Evolutionary conservation across 2,888 invertebrate genomes (phyloP).

Genomic region (Cybosia mesomella): DNA sequence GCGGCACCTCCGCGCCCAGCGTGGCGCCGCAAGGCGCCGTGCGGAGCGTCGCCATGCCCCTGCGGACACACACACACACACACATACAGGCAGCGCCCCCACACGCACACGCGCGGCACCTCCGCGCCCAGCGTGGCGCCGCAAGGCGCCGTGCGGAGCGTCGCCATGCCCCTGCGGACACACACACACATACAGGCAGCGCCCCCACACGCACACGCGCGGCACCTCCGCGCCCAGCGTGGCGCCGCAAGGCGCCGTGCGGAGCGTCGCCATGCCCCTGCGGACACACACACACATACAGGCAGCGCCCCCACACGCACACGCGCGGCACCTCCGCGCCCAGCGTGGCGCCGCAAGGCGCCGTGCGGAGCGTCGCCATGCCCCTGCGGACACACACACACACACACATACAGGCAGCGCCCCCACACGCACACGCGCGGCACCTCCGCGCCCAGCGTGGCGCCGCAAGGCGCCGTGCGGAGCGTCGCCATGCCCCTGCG

Average conservation of each 20-base stretch:
- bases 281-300: conserved; percentile 83
- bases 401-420: conserved; percentile 81
- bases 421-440: conserved; percentile 95
- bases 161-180: conserved; percentile 93
- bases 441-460: conserved; percentile 94
- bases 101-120: conserved; percentile 94
- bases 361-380: conserved; percentile 93
- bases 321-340: conserved; percentile 93
- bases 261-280: conserved; percentile 92
- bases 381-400: conserved; percentile 85
- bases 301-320: conserved; percentile 93
- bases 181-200: conserved; percentile 77
- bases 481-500: conserved; percentile 95
- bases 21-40: conserved; percentile 94
- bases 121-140: conserved; percentile 93
- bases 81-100: conserved; percentile 89
- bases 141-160: conserved; percentile 92
- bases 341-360: conserved; percentile 94
- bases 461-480: conserved; percentile 91
- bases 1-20: conserved; percentile 93
- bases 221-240: conserved; percentile 95
- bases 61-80: conserved; percentile 57
- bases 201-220: conserved; percentile 93
- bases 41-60: conserved; percentile 94
- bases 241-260: conserved; percentile 91